A percentile compares a stretch with the other conserved stretches of the same genome.
These are phyloP conservation scores for Entosphenus tridentatus DNA, from an alignment of 2,113 vertebrate species.

Conservation along the genomic window DNA sequence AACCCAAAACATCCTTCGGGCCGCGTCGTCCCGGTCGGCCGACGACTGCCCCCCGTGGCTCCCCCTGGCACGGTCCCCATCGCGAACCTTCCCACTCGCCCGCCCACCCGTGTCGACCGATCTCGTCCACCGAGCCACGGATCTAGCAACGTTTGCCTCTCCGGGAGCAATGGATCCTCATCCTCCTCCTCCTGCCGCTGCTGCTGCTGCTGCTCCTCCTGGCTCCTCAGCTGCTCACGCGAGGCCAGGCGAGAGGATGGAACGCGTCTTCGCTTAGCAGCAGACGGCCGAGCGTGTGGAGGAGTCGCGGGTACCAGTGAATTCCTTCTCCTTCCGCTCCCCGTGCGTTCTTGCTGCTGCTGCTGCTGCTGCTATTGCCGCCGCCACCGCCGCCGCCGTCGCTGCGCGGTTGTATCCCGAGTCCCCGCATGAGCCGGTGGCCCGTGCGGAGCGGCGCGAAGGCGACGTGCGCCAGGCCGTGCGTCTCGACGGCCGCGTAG, in stretches of 20 bases:
- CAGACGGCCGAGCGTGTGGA: neutral
- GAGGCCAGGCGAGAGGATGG: neutral
- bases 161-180: too few relatives aligned
- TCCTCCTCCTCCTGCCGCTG: too few relatives aligned
- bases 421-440: neutral
- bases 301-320: constrained; percentile 2
- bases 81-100: too few relatives aligned
- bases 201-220: too few relatives aligned
- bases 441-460: constrained; percentile 8
- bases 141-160: too few relatives aligned
- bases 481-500: constrained; percentile 9
- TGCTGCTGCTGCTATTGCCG: neutral
- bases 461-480: constrained; percentile 9
- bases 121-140: too few relatives aligned
- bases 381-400: too few relatives aligned
- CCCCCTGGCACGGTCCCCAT: too few relatives aligned
- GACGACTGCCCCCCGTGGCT: too few relatives aligned
- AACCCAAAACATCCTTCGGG: too few relatives aligned
- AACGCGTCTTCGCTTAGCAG: neutral
- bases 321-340: neutral
- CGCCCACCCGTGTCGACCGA: too few relatives aligned
- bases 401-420: neutral
- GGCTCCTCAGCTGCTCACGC: neutral
- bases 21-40: too few relatives aligned
- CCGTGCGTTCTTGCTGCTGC: neutral